These are phyloP conservation scores for Carabus problematicus DNA, from an alignment of 2,888 invertebrate species.

Conservation along the genomic window DNA sequence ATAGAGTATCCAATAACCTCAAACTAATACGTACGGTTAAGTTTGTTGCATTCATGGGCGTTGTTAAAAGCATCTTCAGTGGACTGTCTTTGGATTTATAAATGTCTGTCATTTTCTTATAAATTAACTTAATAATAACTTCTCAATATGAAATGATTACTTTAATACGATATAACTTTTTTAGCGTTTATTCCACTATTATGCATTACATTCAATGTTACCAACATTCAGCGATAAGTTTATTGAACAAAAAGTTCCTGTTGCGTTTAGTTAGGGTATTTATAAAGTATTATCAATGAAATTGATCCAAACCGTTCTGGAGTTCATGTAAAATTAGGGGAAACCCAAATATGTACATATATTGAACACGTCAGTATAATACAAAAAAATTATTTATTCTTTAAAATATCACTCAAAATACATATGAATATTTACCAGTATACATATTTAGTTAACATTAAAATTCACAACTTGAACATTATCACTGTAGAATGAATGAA, in stretches of 20 bases:
- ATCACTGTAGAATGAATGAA: too few relatives aligned
- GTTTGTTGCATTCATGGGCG: constrained; percentile 14
- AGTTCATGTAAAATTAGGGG: background rate
- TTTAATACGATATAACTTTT: constrained; percentile 28
- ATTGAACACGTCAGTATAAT: too few relatives aligned
- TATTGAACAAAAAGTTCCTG: too few relatives aligned
- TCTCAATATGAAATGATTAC: background rate
- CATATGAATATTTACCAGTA: too few relatives aligned
- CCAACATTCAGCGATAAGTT: constrained; percentile 12
- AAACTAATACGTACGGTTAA: constrained; percentile 35
- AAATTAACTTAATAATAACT: background rate
- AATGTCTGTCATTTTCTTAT: constrained; percentile 28
- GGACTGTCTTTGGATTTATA: constrained; percentile 35
- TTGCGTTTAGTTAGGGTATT: background rate
- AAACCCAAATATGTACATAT: background rate
- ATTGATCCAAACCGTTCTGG: background rate
- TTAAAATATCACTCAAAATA: too few relatives aligned
- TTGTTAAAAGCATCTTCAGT: constrained; percentile 35
- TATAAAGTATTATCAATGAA: background rate
- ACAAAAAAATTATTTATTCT: too few relatives aligned
- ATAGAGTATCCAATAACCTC: constrained; percentile 25
- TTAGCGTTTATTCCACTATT: constrained; percentile 2
- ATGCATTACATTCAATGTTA: background rate
- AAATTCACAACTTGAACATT: too few relatives aligned
- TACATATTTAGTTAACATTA: too few relatives aligned